phyloP scores from a whole-genome alignment of 1,140 invertebrate species.

The Drosophila virilis region DNA sequence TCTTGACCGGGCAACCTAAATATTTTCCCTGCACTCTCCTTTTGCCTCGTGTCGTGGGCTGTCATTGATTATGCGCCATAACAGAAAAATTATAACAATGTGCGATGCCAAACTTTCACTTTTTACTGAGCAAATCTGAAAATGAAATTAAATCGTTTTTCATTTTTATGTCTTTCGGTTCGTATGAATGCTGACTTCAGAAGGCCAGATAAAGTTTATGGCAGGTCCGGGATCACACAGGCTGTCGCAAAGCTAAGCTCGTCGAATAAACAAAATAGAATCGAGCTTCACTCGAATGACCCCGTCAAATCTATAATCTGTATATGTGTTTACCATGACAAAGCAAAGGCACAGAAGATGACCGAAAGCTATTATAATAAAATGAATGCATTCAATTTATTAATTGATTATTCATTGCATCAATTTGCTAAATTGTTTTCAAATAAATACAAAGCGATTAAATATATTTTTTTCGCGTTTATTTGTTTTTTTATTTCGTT shows the following conservation, averaged over 20 bases:
- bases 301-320: background rate
- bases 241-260: background rate
- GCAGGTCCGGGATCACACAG: conserved; percentile 33
- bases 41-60: background rate
- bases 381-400: conserved; percentile 16
- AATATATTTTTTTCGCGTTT: conserved; percentile 32
- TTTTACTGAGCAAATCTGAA: conserved; percentile 52
- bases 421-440: conserved; percentile 34
- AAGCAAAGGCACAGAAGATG: background rate
- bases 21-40: conserved; percentile 46
- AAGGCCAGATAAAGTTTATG: conserved; percentile 35
- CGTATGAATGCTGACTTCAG: background rate
- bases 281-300: no score
- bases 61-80: conserved; percentile 36
- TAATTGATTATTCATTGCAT: conserved; percentile 36
- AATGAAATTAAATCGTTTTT: conserved; percentile 80
- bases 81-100: conserved; percentile 66
- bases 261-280: background rate
- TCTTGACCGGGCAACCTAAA: conserved; percentile 79
- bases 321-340: no score
- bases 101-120: conserved; percentile 66
- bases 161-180: conserved; percentile 62
- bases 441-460: conserved; percentile 29
- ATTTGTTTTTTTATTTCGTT: conserved; percentile 18
- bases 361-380: conserved; percentile 1